Conservation (phyloP, 2,113 vertebrate species). For the Salvelinus sp. region DNA sequence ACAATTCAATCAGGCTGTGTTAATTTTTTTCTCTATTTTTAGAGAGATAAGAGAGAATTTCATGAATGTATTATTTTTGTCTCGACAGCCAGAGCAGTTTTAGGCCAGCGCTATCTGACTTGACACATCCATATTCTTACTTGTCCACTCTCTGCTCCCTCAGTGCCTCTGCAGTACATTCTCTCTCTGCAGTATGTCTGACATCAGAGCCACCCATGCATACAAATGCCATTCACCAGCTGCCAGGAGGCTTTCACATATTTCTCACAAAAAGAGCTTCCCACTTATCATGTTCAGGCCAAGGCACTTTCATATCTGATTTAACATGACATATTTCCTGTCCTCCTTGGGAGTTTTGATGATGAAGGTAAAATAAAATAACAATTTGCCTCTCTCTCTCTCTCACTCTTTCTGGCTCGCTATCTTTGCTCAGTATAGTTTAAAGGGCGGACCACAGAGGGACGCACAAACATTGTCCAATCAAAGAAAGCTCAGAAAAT, state of each 20-base stretch:
- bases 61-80: not conserved
- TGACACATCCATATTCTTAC: slow-evolving; percentile 44
- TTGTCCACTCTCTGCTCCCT: slow-evolving; percentile 25
- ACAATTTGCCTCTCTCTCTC: not conserved
- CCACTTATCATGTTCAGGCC: slow-evolving; percentile 45
- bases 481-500: too few relatives aligned
- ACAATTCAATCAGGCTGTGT: not conserved
- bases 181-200: slow-evolving; percentile 53
- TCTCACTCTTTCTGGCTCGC: slow-evolving; percentile 6
- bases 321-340: slow-evolving; percentile 20
- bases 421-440: not conserved
- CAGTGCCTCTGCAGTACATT: slow-evolving; percentile 52
- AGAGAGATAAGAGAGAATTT: not conserved
- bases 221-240: slow-evolving; percentile 57
- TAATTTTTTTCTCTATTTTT: not conserved
- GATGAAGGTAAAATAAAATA: slow-evolving; percentile 3
- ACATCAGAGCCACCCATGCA: slow-evolving; percentile 52
- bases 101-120: not conserved
- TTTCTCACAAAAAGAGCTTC: slow-evolving; percentile 15
- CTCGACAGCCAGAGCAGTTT: slow-evolving; percentile 1
- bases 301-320: slow-evolving; percentile 20
- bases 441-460: not conserved
- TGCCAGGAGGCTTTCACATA: slow-evolving; percentile 24
- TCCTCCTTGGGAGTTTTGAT: slow-evolving; percentile 5
- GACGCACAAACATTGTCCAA: too few relatives aligned